A percentile compares a stretch with the other conserved stretches of the same genome.
These are phyloP conservation scores for Parnassius glacialis DNA, from an alignment of 2,888 invertebrate species.

Conservation along the genomic window DNA sequence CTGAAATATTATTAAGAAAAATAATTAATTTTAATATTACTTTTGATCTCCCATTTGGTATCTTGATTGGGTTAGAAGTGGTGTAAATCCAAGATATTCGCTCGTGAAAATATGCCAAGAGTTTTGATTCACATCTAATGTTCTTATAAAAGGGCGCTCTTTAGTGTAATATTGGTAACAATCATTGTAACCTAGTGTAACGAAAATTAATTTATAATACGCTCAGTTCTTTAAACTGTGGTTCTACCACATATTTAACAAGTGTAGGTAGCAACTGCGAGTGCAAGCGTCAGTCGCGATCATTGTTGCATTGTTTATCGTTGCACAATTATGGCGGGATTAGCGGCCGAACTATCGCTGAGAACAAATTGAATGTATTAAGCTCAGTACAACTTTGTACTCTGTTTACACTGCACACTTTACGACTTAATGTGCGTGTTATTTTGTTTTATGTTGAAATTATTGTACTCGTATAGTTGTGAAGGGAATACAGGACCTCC, in stretches of 20 bases:
- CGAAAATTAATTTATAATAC: too few species aligned
- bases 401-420: conserved; percentile 52
- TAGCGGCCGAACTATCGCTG: conserved; percentile 43
- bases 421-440: conserved; percentile 60
- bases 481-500: conserved; percentile 30
- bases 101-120: too few species aligned
- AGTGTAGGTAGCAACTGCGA: conserved; percentile 17
- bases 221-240: too few species aligned
- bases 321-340: conserved; percentile 52
- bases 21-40: too few species aligned
- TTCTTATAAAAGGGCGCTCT: too few species aligned
- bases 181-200: too few species aligned
- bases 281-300: conserved; percentile 36
- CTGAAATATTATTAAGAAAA: too few species aligned
- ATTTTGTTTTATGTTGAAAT: conserved; percentile 57
- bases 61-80: too few species aligned
- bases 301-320: conserved; percentile 63
- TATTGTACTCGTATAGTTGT: conserved; percentile 38
- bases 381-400: conserved; percentile 52
- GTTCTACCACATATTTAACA: conserved; percentile 20
- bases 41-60: too few species aligned
- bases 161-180: too few species aligned
- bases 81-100: too few species aligned
- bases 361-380: conserved; percentile 70
- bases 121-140: too few species aligned